Evolutionary conservation across 2,113 vertebrate genomes (phyloP).

Genomic region (Cisticola juncidis): DNA sequence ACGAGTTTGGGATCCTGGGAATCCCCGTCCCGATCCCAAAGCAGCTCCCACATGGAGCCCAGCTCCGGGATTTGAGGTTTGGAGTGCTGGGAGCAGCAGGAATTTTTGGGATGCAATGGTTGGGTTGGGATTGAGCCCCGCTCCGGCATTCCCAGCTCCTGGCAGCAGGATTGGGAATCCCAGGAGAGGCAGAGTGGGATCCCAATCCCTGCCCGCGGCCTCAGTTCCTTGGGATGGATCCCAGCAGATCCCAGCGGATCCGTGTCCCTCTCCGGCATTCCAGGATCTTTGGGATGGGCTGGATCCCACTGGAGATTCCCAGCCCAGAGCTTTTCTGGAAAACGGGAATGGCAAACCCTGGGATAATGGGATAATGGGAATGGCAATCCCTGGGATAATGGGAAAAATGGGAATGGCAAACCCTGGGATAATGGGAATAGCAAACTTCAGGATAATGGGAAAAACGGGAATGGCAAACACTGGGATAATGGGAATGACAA

Average conservation of each 20-base stretch:
- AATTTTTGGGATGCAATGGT: background rate
- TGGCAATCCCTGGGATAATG: background rate
- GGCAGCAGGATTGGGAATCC: background rate
- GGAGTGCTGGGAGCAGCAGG: background rate
- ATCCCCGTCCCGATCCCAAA: background rate
- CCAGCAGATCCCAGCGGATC: background rate
- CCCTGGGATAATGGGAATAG: background rate
- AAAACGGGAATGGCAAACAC: background rate
- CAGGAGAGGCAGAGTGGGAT: background rate
- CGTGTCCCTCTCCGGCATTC: background rate
- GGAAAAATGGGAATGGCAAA: background rate
- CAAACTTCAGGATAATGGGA: too few species aligned
- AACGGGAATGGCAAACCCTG: background rate
- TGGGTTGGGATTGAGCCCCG: background rate
- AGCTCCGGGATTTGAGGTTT: background rate
- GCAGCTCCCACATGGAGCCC: background rate
- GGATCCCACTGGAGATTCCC: background rate
- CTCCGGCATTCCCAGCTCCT: background rate
- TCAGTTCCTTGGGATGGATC: background rate
- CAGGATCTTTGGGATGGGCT: background rate
- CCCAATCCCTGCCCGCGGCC: background rate
- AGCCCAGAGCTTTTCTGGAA: background rate
- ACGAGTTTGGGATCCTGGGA: fast-evolving
- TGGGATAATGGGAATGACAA: background rate
- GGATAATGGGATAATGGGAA: background rate